These are phyloP conservation scores for Vultur gryphus DNA, from an alignment of 2,797 vertebrate species.

Conservation along the genomic window DNA sequence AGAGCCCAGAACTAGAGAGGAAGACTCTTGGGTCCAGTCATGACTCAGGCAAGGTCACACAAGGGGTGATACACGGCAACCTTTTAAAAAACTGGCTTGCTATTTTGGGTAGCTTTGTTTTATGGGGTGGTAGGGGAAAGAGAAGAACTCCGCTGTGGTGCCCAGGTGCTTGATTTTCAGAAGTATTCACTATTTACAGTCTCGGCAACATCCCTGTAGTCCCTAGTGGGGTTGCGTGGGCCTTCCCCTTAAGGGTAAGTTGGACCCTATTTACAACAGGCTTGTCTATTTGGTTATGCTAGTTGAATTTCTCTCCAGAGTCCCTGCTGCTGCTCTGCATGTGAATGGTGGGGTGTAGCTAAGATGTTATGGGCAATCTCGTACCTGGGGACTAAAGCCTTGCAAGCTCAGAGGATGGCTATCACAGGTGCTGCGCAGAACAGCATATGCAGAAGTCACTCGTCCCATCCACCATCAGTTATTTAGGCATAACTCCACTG, in stretches of 20 bases:
- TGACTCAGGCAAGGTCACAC: conserved; percentile 18
- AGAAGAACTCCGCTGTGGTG: neutral
- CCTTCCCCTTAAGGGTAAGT: neutral
- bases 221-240: neutral
- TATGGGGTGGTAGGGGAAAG: neutral
- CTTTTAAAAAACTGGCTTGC: neutral
- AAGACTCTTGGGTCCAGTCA: conserved; percentile 19
- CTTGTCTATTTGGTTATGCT: neutral
- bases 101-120: conserved; percentile 19
- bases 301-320: neutral
- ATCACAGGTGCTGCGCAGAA: neutral
- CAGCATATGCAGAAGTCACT: neutral
- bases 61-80: neutral
- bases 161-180: neutral
- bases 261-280: neutral
- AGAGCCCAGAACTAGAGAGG: neutral
- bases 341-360: neutral
- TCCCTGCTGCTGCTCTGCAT: neutral
- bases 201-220: neutral
- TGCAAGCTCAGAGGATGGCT: neutral
- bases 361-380: neutral
- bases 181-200: neutral
- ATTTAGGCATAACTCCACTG: neutral
- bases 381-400: neutral
- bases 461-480: neutral